phyloP scores from a whole-genome alignment of 2,113 vertebrate species.

The Rhadina sibilatrix region DNA sequence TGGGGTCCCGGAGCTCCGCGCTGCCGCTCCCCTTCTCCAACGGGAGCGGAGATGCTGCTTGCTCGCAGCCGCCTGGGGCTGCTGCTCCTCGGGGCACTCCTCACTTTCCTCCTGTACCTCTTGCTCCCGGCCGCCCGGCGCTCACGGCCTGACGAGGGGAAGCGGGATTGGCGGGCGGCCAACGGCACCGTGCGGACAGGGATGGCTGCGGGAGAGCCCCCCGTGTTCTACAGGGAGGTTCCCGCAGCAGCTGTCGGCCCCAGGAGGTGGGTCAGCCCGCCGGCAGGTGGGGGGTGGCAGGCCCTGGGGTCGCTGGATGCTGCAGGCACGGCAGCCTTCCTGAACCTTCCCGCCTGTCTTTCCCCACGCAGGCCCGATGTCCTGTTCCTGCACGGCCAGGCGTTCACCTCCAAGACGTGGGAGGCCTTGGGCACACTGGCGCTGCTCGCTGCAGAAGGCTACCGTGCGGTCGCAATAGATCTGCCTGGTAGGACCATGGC shows the following conservation, averaged over 20 bases:
- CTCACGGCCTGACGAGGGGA: conserved; percentile 60
- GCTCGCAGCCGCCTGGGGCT: conserved; percentile 78
- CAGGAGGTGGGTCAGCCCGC: conserved; percentile 75
- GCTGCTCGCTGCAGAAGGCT: conserved; percentile 83
- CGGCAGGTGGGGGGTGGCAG: background rate
- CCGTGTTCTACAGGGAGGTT: conserved; percentile 88
- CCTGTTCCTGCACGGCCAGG: conserved; percentile 90
- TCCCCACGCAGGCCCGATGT: conserved; percentile 78
- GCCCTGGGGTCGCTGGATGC: accelerated
- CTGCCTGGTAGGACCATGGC: conserved; percentile 83
- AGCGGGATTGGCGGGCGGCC: conserved; percentile 16
- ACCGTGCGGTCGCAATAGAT: conserved; percentile 88
- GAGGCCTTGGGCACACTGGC: conserved; percentile 88
- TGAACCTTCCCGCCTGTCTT: background rate
- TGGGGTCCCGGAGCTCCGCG: background rate
- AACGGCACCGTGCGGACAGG: conserved; percentile 78
- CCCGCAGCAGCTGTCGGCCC: conserved; percentile 66
- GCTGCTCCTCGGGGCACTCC: conserved; percentile 80
- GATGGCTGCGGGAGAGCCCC: conserved; percentile 75
- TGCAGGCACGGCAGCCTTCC: accelerated
- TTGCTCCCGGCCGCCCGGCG: conserved; percentile 79
- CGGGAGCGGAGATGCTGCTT: conserved; percentile 68
- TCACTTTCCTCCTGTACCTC: conserved; percentile 83
- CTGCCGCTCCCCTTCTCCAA: background rate
- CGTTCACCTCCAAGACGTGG: conserved; percentile 92